Base-by-base conservation (phyloP, 2,888 invertebrate species). In the Eristalinus sepulchralis region DNA sequence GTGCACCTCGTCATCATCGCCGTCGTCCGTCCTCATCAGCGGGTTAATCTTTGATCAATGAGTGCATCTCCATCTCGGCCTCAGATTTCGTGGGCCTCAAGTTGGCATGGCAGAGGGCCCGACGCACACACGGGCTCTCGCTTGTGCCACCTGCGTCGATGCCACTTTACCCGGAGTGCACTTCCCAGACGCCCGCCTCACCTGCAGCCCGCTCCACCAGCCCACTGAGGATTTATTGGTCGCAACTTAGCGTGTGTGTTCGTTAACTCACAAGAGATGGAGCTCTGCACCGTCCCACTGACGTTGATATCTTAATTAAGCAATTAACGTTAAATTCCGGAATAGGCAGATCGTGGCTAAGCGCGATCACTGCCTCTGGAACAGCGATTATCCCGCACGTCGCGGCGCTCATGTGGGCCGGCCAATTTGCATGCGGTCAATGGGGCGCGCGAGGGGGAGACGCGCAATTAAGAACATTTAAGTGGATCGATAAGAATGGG, bases 291-390 rank as follows among this genome's bases (percentile, higher is more conserved):
- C 63, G 60, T 66, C 17, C n/a, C 70, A 22, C 60, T 67, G 81
- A 85, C 68, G 72, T 59, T 77, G 33, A 81, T 80, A 72, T 85
- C 76, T 81, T 77, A 68, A 82, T 77, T 77, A 67, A 66, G 33
- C 34, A 80, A 63, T 60, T 67, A 55, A 36, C 24, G 36, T 39
- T 36, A 68, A 71, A 47, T 31, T 62, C 39, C 36, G 20, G 34
- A 76, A 62, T 36, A 39, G 82, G 33, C 36, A 68, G 63, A 59
- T 55, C 67, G 55, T 62, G 71, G 36, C 59, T 63, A 76, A 60
- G 57, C 53, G 57, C 53, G 39, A 63, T 80, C 84, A 81, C 63
- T 85, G 66, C 53, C 36, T 76, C 68, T 70, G 24, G 9, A n/a
- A 33, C 20, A n/a, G 63, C 36, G 60, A 73, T 70, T 31, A 47